These are phyloP conservation scores for Anastrepha obliqua DNA, from an alignment of 1,140 invertebrate genomes.

Conservation along the genomic window DNA sequence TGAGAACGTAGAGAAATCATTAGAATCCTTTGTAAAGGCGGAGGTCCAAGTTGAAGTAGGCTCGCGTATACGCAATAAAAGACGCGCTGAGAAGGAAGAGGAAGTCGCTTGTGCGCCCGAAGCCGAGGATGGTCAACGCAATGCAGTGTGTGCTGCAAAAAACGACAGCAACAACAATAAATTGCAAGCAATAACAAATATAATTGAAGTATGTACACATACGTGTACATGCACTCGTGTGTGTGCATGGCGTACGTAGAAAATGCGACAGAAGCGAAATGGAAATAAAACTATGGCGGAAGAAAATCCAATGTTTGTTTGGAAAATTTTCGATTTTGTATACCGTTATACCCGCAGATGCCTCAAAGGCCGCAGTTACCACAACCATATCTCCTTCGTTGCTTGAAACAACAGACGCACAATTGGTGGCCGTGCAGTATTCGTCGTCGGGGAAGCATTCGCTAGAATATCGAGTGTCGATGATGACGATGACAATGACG, in stretches of 20 bases:
- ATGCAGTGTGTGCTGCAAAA: background rate
- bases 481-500: conserved; percentile 3
- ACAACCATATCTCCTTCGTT: background rate
- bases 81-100: conserved; percentile 16
- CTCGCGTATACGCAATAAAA: conserved; percentile 35
- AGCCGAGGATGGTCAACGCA: conserved; percentile 20
- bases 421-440: background rate
- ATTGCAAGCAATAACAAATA: background rate
- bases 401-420: conserved; percentile 10
- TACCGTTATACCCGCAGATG: conserved; percentile 33
- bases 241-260: background rate
- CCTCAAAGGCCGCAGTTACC: background rate
- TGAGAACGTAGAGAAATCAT: conserved; percentile 39
- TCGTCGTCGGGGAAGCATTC: background rate
- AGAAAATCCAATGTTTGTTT: conserved; percentile 52
- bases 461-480: conserved; percentile 42
- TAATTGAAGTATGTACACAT: background rate
- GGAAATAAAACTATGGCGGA: conserved; percentile 50
- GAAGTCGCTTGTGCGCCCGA: conserved; percentile 8
- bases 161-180: conserved; percentile 15
- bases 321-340: conserved; percentile 45
- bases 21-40: conserved; percentile 24
- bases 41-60: conserved; percentile 7
- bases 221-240: background rate
- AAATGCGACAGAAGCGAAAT: conserved; percentile 3